These are phyloP conservation scores for Pseudachorutes palmiensis DNA, from an alignment of 1,140 invertebrate species.

Conservation along the genomic window DNA sequence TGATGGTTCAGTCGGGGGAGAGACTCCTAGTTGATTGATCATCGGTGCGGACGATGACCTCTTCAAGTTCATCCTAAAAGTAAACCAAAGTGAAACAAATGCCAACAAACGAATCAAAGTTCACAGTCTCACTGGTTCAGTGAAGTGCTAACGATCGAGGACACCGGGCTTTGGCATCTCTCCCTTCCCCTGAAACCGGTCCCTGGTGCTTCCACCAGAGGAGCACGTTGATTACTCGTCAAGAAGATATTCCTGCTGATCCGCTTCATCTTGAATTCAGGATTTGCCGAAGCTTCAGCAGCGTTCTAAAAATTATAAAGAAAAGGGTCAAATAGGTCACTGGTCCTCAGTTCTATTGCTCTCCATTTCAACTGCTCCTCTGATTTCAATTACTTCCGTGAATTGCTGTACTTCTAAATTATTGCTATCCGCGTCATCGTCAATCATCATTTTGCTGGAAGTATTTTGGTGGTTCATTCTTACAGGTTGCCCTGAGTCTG, in stretches of 20 bases:
- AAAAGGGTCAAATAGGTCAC: no score
- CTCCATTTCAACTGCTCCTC: no score
- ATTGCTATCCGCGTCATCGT: conserved; percentile 5
- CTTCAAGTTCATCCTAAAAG: conserved; percentile 33
- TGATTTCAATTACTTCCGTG: no score
- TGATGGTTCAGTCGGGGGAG: neutral
- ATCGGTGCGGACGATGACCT: conserved; percentile 38
- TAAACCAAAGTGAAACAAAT: neutral
- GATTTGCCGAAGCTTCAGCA: neutral
- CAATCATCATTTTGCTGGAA: neutral
- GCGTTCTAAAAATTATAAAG: no score
- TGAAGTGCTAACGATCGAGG: conserved; percentile 33
- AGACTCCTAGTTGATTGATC: conserved; percentile 35
- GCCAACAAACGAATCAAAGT: neutral
- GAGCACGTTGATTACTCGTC: neutral
- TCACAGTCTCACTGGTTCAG: conserved; percentile 30
- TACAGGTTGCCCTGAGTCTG: neutral
- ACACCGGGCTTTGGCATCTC: conserved; percentile 31
- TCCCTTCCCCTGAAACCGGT: neutral
- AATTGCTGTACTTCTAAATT: neutral
- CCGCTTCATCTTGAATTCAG: conserved; percentile 1
- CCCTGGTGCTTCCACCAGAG: neutral
- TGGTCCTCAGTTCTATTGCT: no score
- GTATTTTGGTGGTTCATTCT: neutral
- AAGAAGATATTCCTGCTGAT: neutral